Percentiles rank a stretch among this genome's conserved stretches.
phyloP scores from a whole-genome alignment of 1,140 invertebrate species.

The Battus philenor region DNA sequence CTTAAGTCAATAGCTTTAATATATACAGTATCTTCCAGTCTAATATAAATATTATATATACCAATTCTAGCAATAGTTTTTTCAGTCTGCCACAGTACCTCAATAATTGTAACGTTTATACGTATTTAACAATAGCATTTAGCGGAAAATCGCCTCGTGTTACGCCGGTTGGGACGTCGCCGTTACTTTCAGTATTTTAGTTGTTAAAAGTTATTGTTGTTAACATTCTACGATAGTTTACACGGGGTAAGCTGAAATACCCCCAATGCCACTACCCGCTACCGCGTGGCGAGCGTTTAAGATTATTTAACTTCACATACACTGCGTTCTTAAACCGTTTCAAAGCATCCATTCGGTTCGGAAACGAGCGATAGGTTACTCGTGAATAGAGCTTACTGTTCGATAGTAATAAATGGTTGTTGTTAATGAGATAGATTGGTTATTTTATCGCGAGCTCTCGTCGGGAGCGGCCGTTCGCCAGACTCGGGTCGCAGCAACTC shows the following conservation, averaged over 20 bases:
- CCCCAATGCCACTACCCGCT: no score
- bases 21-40: conserved; percentile 72
- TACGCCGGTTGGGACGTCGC: background rate
- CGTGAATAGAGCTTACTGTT: conserved; percentile 11
- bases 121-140: conserved; percentile 41
- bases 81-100: conserved; percentile 67
- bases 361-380: background rate
- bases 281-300: no score
- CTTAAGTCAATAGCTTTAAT: conserved; percentile 71
- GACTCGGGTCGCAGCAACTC: conserved; percentile 32
- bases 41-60: conserved; percentile 60
- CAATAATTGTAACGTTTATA: conserved; percentile 55
- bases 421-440: conserved; percentile 10
- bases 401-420: conserved; percentile 17
- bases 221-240: conserved; percentile 16
- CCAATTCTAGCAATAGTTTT: conserved; percentile 67
- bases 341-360: no score
- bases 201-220: conserved; percentile 17
- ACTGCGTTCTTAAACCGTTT: no score
- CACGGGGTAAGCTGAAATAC: background rate
- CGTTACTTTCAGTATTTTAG: conserved; percentile 16
- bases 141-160: conserved; percentile 19
- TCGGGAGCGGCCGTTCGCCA: background rate
- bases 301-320: no score
- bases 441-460: conserved; percentile 3